Conservation (phyloP, 2,797 vertebrate genomes). For the Chiloscyllium punctatum region DNA sequence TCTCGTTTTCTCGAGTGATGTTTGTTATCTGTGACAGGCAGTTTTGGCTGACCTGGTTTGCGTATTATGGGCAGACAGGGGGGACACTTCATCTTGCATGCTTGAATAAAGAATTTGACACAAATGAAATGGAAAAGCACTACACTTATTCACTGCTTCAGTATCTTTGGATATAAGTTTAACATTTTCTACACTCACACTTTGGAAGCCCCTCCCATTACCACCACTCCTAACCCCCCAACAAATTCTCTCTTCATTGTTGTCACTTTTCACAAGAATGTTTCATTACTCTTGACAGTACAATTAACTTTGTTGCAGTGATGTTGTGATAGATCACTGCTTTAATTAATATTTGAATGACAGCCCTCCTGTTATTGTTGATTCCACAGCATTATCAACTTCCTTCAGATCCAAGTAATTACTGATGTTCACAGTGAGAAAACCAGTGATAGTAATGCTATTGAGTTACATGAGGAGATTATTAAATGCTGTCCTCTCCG, state of each 20-base stretch:
- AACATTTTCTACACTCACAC: not conserved
- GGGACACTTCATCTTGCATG: constrained; percentile 45
- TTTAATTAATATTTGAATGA: not conserved
- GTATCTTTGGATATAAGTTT: not conserved
- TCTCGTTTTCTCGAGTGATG: constrained; percentile 54
- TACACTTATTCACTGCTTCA: not conserved
- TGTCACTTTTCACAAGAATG: not conserved
- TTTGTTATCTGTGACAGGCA: constrained; percentile 58
- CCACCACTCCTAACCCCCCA: no score
- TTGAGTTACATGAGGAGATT: not conserved
- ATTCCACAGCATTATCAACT: not conserved
- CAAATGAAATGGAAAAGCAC: not conserved
- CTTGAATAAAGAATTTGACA: constrained; percentile 42
- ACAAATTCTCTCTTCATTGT: not conserved
- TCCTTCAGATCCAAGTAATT: not conserved
- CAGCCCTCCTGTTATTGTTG: not conserved
- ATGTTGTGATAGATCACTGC: not conserved
- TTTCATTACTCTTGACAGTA: not conserved
- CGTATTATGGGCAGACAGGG: constrained; percentile 41
- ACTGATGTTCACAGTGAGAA: not conserved
- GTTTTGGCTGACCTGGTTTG: constrained; percentile 43
- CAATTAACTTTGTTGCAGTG: not conserved
- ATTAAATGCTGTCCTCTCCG: not conserved
- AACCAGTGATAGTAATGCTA: not conserved
- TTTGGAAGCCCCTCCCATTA: not conserved